phyloP scores from a whole-genome alignment of 2,888 invertebrate species.

The Venusia cambrica region DNA sequence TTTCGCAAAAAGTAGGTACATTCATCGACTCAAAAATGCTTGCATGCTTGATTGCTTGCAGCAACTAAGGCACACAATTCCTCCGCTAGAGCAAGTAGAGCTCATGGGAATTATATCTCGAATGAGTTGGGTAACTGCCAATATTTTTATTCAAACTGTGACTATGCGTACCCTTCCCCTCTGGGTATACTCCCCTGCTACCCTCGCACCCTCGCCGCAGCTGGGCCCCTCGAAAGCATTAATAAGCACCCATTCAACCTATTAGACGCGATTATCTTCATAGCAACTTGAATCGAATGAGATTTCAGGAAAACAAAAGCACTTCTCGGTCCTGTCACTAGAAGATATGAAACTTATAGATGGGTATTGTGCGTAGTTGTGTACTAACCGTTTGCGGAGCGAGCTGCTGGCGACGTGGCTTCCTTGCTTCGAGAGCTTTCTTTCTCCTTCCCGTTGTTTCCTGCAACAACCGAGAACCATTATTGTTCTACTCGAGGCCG shows the following conservation, averaged over 20 bases:
- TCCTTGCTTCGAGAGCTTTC: constrained; percentile 85
- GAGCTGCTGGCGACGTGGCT: constrained; percentile 85
- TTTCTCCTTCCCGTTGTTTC: constrained; percentile 86
- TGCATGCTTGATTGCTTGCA: no score
- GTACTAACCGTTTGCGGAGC: constrained; percentile 83
- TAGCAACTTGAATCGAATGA: constrained; percentile 42
- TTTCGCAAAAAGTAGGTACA: no score
- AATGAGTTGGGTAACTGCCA: no score
- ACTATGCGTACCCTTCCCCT: constrained; percentile 37
- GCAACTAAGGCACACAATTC: no score
- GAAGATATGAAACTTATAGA: no score
- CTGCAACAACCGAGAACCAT: constrained; percentile 61
- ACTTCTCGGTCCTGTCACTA: no score
- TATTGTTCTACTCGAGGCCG: no score
- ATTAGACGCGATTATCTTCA: constrained; percentile 53
- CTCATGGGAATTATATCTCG: no score
- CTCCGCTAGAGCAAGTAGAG: no score
- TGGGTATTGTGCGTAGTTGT: no score
- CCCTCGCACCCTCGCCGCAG: constrained; percentile 35
- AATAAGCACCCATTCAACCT: constrained; percentile 68
- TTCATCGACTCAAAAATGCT: no score
- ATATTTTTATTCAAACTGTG: no score
- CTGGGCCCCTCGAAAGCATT: constrained; percentile 47
- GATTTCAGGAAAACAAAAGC: constrained; percentile 11
- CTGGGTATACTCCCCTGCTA: constrained; percentile 28